A percentile compares a stretch with the other conserved stretches of the same genome.
phyloP scores from a whole-genome alignment of 2,888 invertebrate genomes.

The Scelioninae gen. 2 region DNA sequence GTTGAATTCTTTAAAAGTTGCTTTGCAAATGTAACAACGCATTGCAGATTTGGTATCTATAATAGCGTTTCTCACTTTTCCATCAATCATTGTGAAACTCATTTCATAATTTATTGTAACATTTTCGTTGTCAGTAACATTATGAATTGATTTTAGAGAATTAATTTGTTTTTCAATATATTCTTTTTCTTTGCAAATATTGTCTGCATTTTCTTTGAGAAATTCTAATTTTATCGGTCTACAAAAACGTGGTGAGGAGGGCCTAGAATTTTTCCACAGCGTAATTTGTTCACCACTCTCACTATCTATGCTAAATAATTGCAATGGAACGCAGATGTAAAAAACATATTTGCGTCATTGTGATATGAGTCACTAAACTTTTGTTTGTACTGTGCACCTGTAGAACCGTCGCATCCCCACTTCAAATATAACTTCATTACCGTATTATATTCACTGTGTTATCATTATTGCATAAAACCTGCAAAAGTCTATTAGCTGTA shows the following conservation, averaged over 20 bases:
- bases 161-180: constrained; percentile 52
- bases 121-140: constrained; percentile 41
- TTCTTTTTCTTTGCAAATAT: constrained; percentile 39
- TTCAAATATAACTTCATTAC: neutral
- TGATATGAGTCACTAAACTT: neutral
- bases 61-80: constrained; percentile 55
- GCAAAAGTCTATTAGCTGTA: neutral
- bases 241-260: constrained; percentile 51
- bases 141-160: constrained; percentile 21
- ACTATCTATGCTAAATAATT: neutral
- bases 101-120: too few relatives aligned
- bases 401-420: constrained; percentile 4
- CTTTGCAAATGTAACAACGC: constrained; percentile 53
- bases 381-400: neutral
- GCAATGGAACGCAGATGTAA: constrained; percentile 22
- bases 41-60: constrained; percentile 42
- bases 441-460: neutral
- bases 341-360: constrained; percentile 3
- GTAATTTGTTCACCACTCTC: constrained; percentile 16
- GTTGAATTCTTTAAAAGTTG: constrained; percentile 54
- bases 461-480: constrained; percentile 1
- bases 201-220: constrained; percentile 37
- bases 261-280: constrained; percentile 38
- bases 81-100: too few relatives aligned
- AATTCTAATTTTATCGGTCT: constrained; percentile 51